phyloP scores from a whole-genome alignment of 1,140 invertebrate species.

The Atta cephalotes region DNA sequence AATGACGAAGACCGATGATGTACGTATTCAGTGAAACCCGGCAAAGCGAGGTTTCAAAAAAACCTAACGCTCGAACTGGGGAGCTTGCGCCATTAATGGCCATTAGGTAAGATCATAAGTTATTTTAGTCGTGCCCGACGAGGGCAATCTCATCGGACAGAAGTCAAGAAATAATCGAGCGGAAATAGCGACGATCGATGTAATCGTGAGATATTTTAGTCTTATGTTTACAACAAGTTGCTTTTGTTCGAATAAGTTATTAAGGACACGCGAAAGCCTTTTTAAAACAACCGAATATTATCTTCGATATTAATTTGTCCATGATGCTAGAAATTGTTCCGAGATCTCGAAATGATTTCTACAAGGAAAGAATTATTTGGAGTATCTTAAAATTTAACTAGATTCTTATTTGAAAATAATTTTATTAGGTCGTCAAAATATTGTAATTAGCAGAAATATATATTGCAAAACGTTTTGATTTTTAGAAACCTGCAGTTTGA shows the following conservation, averaged over 20 bases:
- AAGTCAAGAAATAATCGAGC: constrained; percentile 18
- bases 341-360: too few species aligned
- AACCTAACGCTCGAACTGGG: background rate
- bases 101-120: constrained; percentile 24
- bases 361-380: too few species aligned
- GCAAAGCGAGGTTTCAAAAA: background rate
- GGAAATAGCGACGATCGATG: background rate
- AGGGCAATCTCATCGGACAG: background rate
- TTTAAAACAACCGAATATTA: background rate
- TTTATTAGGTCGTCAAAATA: too few species aligned
- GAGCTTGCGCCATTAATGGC: constrained; percentile 9
- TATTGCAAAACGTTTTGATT: too few species aligned
- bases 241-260: background rate
- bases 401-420: too few species aligned
- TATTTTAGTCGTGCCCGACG: constrained; percentile 42
- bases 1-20: background rate
- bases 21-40: constrained; percentile 20
- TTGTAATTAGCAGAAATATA: too few species aligned
- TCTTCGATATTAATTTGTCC: background rate
- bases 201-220: constrained; percentile 24
- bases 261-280: background rate
- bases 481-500: too few species aligned
- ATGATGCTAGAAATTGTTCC: too few species aligned
- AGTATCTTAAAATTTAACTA: too few species aligned
- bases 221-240: background rate